Evolutionary conservation across 2,888 invertebrate species (phyloP), one percentile per base, ranked within the genome.

Genomic region (Norana najaformis): DNA sequence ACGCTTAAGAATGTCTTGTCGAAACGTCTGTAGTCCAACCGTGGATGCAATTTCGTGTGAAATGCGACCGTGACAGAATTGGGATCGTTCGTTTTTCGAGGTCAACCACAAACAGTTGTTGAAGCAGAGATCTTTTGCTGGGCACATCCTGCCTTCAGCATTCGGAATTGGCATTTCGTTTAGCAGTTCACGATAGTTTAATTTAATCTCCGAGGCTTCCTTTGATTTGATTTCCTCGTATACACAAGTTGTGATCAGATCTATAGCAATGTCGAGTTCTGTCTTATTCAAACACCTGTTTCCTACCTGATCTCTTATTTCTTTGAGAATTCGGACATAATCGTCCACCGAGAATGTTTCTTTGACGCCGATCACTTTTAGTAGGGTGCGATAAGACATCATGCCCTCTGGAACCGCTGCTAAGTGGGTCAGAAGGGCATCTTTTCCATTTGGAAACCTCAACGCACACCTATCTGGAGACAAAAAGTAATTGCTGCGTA

Each of bases 1-100:
- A 36, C 37, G 36, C 20, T 37, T 37, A 37, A 85, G 35, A 36
- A 85, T 36, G 20, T 35, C 36, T 30, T 85, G 20, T 85, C 92
- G 83, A 20, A 91, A 89, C 18, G 92, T 92, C 90, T 91, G 92
- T 39, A 92, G 92, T 3, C 92, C 92, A 16, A 94, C 91, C 69
- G 91, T 89, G 89, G 92, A 90, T 30, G 92, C 93, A 34, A 92
- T 88, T 18, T 90, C 83, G 53, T 91, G 91, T 36, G 93, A 90
- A 34, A 94, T 91, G n/a, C 89, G 90, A 16, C 89, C 90, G 82
- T 91, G 91, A 16, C 90, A 91, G 82, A 92, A 91, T 88, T 69
- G 3, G 1, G 69, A 69, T 35, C 37, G 36, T 23, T 85, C 20
- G 6, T 20, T 23, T 35, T 36, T 35, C 20, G 36, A 20, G 23